These are phyloP conservation scores for Pangasianodon hypophthalmus DNA, from an alignment of 2,113 vertebrate genomes.

Conservation along the genomic window DNA sequence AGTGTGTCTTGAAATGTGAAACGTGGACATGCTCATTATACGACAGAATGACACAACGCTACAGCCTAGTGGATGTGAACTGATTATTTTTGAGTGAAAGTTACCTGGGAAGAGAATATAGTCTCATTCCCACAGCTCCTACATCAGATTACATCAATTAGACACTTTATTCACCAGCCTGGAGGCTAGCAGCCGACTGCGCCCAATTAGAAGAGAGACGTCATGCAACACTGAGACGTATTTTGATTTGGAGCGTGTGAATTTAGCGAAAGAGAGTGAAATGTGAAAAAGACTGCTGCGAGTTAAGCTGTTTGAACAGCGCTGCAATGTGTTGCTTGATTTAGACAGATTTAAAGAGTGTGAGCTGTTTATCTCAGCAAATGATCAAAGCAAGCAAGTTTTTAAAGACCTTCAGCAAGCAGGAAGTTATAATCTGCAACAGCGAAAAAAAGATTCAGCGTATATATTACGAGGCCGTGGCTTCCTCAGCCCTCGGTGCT, in stretches of 20 bases:
- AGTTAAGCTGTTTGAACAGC: background rate
- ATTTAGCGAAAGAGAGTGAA: background rate
- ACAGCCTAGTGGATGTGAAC: background rate
- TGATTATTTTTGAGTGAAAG: background rate
- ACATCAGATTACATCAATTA: conserved; percentile 11
- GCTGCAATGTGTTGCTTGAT: background rate
- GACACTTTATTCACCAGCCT: background rate
- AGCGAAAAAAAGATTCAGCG: no score
- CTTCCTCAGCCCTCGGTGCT: background rate
- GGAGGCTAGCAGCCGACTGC: background rate
- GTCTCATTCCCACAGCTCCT: background rate
- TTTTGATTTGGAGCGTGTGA: background rate
- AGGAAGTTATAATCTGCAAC: conserved; percentile 9
- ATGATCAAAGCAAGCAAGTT: conserved; percentile 11
- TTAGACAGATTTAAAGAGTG: background rate
- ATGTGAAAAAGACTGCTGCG: background rate
- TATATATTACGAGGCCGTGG: background rate
- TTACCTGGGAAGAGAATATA: background rate
- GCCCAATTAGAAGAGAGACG: conserved; percentile 3
- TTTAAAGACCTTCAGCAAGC: conserved; percentile 5
- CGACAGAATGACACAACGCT: background rate
- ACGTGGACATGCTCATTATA: background rate
- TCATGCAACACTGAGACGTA: background rate
- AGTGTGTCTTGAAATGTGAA: background rate
- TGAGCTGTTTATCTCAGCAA: conserved; percentile 5